These are phyloP conservation scores for Eriocheir sinensis DNA, from an alignment of 1,140 invertebrate species.

Conservation along the genomic window DNA sequence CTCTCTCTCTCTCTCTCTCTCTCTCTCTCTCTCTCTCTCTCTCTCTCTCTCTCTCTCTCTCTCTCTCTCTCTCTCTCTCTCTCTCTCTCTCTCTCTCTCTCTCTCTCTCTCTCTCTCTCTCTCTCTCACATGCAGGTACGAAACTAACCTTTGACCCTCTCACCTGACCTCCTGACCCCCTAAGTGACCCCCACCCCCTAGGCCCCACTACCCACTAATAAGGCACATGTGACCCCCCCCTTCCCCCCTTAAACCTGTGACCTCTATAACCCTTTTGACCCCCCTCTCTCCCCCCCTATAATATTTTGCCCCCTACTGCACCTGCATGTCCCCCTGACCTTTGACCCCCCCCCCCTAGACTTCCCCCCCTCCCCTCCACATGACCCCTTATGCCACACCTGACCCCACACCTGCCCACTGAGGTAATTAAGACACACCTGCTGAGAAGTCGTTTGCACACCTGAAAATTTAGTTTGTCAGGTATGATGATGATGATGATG, in stretches of 20 bases:
- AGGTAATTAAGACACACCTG: neutral
- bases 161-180: neutral
- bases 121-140: too few species aligned
- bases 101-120: too few species aligned
- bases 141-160: neutral
- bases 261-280: neutral
- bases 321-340: too few species aligned
- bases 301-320: too few species aligned
- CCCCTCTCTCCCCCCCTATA: neutral
- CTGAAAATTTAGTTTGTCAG: neutral
- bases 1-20: too few species aligned
- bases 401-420: neutral
- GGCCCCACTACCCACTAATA: too few species aligned
- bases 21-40: too few species aligned
- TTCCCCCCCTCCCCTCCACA: neutral
- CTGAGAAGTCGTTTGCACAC: too few species aligned
- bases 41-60: too few species aligned
- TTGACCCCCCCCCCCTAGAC: neutral
- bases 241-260: neutral
- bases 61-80: too few species aligned
- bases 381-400: neutral
- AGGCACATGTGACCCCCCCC: neutral
- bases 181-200: too few species aligned
- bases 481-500: neutral
- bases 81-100: too few species aligned